Evolutionary conservation across 1,140 invertebrate species (phyloP).

Genomic region (Agrypnia vestita): DNA sequence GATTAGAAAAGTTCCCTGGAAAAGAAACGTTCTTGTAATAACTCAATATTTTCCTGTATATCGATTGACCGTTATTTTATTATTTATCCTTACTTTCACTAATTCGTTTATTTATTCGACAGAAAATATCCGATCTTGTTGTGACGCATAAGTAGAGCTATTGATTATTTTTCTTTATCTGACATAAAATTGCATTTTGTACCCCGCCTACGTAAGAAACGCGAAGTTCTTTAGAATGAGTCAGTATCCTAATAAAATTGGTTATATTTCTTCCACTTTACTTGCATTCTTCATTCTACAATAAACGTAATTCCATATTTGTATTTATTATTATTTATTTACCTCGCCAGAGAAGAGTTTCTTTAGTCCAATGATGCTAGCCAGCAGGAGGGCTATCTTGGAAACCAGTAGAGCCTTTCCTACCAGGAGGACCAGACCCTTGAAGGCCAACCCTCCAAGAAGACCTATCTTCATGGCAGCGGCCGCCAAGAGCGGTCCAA

Average conservation of each 20-base stretch:
- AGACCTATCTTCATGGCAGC: constrained; percentile 86
- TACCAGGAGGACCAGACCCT: constrained; percentile 85
- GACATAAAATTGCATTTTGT: too few relatives aligned
- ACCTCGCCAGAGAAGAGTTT: constrained; percentile 83
- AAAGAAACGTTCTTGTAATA: too few relatives aligned
- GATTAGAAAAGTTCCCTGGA: too few relatives aligned
- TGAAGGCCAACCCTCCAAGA: constrained; percentile 84
- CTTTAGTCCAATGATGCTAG: constrained; percentile 86
- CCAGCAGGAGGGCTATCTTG: constrained; percentile 85
- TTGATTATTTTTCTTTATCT: neutral
- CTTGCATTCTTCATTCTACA: neutral
- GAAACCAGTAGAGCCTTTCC: constrained; percentile 88
- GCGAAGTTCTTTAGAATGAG: too few relatives aligned
- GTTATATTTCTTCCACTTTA: neutral
- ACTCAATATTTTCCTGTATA: too few relatives aligned
- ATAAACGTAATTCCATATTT: constrained; percentile 62
- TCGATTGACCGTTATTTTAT: too few relatives aligned
- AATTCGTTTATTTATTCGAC: too few relatives aligned
- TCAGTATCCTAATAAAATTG: too few relatives aligned
- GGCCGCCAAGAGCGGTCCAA: constrained; percentile 82
- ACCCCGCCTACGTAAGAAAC: too few relatives aligned
- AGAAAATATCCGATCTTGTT: too few relatives aligned
- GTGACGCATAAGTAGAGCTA: too few relatives aligned
- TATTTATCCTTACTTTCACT: too few relatives aligned
- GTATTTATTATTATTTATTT: constrained; percentile 56